Evolutionary conservation across 2,113 vertebrate genomes (phyloP).

Genomic region (Eurystomus gularis): DNA sequence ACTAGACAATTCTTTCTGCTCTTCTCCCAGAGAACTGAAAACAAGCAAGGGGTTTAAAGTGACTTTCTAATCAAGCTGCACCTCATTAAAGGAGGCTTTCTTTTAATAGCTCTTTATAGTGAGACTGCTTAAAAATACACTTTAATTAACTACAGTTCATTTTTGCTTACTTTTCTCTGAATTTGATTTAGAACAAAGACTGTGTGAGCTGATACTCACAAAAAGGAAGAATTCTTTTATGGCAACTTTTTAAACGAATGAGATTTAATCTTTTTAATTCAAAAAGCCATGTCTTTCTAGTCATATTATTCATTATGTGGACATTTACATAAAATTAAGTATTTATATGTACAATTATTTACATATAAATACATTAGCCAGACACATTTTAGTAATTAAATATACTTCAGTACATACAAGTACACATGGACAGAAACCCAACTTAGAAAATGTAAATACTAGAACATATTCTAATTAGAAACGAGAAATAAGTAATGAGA

Average conservation of each 20-base stretch:
- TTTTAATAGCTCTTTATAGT: background rate
- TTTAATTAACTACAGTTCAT: background rate
- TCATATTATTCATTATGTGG: background rate
- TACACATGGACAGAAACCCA: background rate
- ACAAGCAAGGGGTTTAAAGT: background rate
- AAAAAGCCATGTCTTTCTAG: background rate
- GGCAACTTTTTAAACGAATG: background rate
- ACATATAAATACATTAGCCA: background rate
- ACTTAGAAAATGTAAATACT: background rate
- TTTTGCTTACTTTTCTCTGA: background rate
- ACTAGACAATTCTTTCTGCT: background rate
- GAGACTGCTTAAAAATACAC: constrained; percentile 9
- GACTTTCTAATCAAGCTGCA: constrained; percentile 54
- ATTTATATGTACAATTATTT: background rate
- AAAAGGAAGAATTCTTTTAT: background rate
- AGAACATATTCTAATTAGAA: background rate
- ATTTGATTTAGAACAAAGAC: constrained; percentile 16
- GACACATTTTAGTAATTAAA: background rate
- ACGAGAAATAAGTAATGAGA: background rate
- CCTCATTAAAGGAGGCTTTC: constrained; percentile 2
- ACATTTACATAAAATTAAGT: background rate
- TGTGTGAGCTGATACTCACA: background rate
- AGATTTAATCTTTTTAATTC: background rate
- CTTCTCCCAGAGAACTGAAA: background rate
- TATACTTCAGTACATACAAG: background rate